Evolutionary conservation across 2,797 vertebrate species (phyloP).

Genomic region (Uromys caudimaculatus): DNA sequence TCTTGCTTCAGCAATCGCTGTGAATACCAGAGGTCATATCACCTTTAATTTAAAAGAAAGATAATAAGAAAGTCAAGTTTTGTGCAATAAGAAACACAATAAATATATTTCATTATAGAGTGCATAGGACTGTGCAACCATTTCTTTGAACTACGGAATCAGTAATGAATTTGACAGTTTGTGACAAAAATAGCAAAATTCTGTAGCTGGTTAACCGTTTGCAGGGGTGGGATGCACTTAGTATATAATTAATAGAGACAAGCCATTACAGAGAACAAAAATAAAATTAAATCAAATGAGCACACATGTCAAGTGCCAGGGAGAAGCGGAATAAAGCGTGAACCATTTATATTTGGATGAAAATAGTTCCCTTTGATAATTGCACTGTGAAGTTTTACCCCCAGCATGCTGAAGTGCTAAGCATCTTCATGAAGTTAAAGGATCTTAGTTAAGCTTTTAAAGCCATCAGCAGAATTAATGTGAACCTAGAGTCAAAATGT

Average conservation of each 20-base stretch:
- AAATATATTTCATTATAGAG: slow-evolving; percentile 67
- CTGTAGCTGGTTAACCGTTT: slow-evolving; percentile 57
- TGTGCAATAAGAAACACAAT: slow-evolving; percentile 64
- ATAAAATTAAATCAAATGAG: slow-evolving; percentile 67
- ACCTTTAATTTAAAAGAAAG: slow-evolving; percentile 59
- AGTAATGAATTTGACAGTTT: slow-evolving; percentile 68
- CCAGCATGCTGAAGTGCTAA: not conserved
- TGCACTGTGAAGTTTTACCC: not conserved
- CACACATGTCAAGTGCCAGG: not conserved
- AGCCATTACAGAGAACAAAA: slow-evolving; percentile 58
- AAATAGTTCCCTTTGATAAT: slow-evolving; percentile 51
- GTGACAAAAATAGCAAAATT: slow-evolving; percentile 58
- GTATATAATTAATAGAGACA: slow-evolving; percentile 66
- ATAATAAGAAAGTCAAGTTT: slow-evolving; percentile 61
- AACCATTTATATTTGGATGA: slow-evolving; percentile 61
- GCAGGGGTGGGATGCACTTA: slow-evolving; percentile 43
- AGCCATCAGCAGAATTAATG: not conserved
- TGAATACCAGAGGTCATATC: not conserved
- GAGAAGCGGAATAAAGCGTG: not conserved
- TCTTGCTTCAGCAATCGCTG: not conserved
- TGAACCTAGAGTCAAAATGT: not conserved
- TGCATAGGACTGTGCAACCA: slow-evolving; percentile 62
- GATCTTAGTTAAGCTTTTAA: slow-evolving; percentile 30
- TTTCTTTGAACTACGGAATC: slow-evolving; percentile 68
- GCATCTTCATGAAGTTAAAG: slow-evolving; percentile 5